A percentile compares a stretch with the other conserved stretches of the same genome.
Conservation (phyloP, 2,888 invertebrate genomes). For the Lasioglossum figueresi region DNA sequence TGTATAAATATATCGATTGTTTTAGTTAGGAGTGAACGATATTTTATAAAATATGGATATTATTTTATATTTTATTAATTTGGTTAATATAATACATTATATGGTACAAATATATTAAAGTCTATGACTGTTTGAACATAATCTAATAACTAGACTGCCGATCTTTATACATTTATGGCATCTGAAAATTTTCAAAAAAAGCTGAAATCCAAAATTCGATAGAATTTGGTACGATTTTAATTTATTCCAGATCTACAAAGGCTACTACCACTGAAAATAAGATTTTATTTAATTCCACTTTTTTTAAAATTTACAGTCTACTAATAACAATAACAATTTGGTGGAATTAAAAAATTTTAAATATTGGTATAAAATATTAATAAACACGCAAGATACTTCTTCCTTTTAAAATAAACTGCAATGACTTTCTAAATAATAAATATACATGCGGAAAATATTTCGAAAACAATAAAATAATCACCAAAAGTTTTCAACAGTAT, state of each 20-base stretch:
- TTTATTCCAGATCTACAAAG: too few species aligned
- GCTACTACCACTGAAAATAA: too few species aligned
- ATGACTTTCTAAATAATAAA: background rate
- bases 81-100: too few species aligned
- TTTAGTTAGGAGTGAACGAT: background rate
- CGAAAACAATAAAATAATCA: background rate
- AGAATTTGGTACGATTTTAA: too few species aligned
- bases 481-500: background rate
- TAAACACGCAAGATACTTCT: background rate
- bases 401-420: background rate
- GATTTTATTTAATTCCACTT: too few species aligned
- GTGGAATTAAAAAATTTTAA: background rate
- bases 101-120: background rate
- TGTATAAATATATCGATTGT: slow-evolving; percentile 3
- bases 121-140: background rate
- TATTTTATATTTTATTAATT: background rate
- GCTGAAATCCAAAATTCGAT: too few species aligned
- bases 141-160: background rate
- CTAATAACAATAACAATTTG: background rate
- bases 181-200: too few species aligned
- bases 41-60: background rate
- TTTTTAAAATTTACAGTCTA: too few species aligned
- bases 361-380: background rate
- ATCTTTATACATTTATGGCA: too few species aligned
- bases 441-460: background rate